Evolutionary conservation across 2,888 invertebrate species (phyloP).

Genomic region (Tiliacea aurago): DNA sequence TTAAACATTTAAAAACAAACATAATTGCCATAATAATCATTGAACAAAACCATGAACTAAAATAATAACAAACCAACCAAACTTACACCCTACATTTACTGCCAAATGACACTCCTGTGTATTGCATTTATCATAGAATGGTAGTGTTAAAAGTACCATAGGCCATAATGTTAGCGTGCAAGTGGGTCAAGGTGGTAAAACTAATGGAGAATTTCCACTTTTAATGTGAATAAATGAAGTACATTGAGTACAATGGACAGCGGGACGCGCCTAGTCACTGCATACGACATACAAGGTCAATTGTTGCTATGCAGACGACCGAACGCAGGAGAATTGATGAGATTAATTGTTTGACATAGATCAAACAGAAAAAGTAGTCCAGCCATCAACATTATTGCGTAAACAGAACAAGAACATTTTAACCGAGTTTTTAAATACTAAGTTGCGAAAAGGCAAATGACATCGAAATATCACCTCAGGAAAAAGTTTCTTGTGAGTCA

Average conservation of each 20-base stretch:
- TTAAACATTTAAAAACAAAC: too few relatives aligned
- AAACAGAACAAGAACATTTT: background rate
- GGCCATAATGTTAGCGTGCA: conserved; percentile 35
- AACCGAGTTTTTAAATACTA: background rate
- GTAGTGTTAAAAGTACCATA: conserved; percentile 54
- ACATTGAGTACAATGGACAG: conserved; percentile 69
- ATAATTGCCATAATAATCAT: background rate
- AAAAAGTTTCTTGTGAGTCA: conserved; percentile 42
- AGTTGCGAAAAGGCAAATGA: background rate
- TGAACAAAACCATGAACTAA: conserved; percentile 5
- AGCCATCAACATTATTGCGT: background rate
- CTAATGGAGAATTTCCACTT: conserved; percentile 76
- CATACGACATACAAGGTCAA: conserved; percentile 63
- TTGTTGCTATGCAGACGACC: conserved; percentile 43
- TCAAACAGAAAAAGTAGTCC: background rate
- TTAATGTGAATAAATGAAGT: conserved; percentile 68
- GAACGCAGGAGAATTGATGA: conserved; percentile 20
- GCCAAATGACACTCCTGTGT: conserved; percentile 43
- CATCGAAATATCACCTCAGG: conserved; percentile 11
- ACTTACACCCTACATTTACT: conserved; percentile 23
- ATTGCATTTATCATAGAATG: conserved; percentile 53
- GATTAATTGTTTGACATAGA: background rate
- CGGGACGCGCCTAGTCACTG: conserved; percentile 71
- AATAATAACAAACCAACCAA: conserved; percentile 7
- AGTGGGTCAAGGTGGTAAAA: conserved; percentile 75